Conservation (phyloP, 1,140 invertebrate species). For the Apis mellifera region DNA sequence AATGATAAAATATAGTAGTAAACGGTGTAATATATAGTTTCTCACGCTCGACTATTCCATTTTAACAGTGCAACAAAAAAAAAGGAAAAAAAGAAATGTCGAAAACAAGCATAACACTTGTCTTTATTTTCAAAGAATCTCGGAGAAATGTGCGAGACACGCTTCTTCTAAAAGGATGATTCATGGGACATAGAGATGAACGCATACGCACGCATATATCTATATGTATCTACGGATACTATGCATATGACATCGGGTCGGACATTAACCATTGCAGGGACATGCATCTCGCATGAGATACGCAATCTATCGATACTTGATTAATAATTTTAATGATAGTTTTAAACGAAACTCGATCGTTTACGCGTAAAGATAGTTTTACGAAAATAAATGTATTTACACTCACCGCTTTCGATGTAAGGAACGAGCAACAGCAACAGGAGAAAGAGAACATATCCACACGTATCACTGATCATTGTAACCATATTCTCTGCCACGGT, state of each 20-base stretch:
- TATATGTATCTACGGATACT: background rate
- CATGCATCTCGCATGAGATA: background rate
- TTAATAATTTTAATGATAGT: background rate
- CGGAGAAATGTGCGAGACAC: constrained; percentile 38
- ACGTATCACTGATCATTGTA: constrained; percentile 79
- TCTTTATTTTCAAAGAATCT: constrained; percentile 4
- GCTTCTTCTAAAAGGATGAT: constrained; percentile 58
- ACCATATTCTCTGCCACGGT: constrained; percentile 70
- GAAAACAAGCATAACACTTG: background rate
- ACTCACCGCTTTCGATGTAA: constrained; percentile 81
- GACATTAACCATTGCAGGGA: background rate
- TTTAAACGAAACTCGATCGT: background rate
- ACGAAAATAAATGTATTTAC: background rate
- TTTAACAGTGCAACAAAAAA: background rate
- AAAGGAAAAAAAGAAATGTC: background rate
- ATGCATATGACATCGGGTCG: constrained; percentile 27
- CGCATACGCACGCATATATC: background rate
- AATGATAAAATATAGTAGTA: background rate
- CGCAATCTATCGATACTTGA: background rate
- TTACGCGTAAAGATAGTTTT: background rate
- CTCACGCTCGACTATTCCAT: background rate
- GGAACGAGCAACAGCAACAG: constrained; percentile 79
- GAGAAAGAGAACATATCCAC: constrained; percentile 78
- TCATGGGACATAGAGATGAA: constrained; percentile 31
- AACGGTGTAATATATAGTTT: background rate